Evolutionary conservation across 2,888 invertebrate species (phyloP), one percentile per base, ranked within the genome.

Genomic region (Lumbricus terrestris): DNA sequence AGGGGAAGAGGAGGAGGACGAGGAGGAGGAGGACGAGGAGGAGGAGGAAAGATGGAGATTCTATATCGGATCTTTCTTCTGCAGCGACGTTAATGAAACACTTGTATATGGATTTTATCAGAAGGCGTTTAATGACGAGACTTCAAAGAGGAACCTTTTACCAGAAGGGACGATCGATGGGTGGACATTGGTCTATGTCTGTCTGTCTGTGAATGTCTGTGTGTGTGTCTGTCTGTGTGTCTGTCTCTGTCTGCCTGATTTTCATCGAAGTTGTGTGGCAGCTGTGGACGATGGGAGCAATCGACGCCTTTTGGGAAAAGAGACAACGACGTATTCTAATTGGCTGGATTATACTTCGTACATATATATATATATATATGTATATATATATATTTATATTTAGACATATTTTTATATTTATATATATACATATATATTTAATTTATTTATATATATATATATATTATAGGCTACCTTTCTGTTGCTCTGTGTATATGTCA

Each of bases 71-170:
- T 69, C 69, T 11, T 15, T n/a, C n/a, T n/a, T n/a, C n/a, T n/a
- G n/a, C n/a, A n/a, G n/a, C n/a, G 69, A 69, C 69, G 69, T n/a
- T 69, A 69, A 69, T 69, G 69, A 69, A 69, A 69, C 69, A 69
- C 69, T 69, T 69, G 69, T 69, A n/a, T 29, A 69, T 69, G 69
- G 69, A 69, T 69, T 69, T 69, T 69, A 29, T 69, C 69, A n/a
- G n/a, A n/a, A 69, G 69, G 69, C 69, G 69, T 69, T 29, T 69
- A n/a, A 29, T 29, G 69, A 29, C 8, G 69, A n/a, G 29, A n/a
- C n/a, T 69, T 69, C 69, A 69, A 69, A 69, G 69, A 29, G 29
- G n/a, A 69, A 69, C 29, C 29, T 69, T 69, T 69, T 69, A 69
- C 69, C 69, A n/a, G 69, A 29, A 8, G 69, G 5, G n/a, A 69